A percentile compares a stretch with the other conserved stretches of the same genome.
Evolutionary conservation across 2,888 invertebrate species (phyloP).

Genomic region (Lasioglossum vierecki): DNA sequence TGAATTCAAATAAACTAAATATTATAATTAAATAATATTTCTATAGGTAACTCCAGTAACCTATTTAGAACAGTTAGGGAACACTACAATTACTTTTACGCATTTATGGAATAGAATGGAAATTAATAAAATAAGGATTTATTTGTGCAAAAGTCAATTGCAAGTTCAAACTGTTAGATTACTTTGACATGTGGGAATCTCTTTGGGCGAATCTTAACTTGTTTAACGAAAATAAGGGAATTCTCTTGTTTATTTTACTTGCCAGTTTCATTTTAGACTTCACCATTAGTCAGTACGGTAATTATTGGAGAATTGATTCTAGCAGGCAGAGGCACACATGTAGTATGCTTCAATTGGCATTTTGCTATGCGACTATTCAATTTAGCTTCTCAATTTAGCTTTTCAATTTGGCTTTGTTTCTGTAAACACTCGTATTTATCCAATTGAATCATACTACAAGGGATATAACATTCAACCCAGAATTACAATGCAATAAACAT

Average conservation of each 20-base stretch:
- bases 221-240: background rate
- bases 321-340: background rate
- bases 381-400: background rate
- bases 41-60: background rate
- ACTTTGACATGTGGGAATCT: too few species aligned
- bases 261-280: background rate
- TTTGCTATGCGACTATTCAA: background rate
- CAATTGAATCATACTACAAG: background rate
- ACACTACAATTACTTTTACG: too few species aligned
- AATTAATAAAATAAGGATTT: too few species aligned
- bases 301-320: constrained; percentile 1
- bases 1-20: too few species aligned
- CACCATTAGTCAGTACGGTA: background rate
- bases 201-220: too few species aligned
- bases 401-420: background rate
- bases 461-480: background rate
- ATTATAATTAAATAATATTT: background rate
- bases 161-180: too few species aligned
- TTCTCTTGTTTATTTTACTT: background rate
- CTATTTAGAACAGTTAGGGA: too few species aligned
- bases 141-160: too few species aligned
- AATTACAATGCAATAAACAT: background rate
- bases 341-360: background rate
- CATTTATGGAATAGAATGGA: too few species aligned
- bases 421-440: background rate